These are phyloP conservation scores for Galago senegalensis DNA, from an alignment of 2,797 vertebrate species.

Conservation along the genomic window DNA sequence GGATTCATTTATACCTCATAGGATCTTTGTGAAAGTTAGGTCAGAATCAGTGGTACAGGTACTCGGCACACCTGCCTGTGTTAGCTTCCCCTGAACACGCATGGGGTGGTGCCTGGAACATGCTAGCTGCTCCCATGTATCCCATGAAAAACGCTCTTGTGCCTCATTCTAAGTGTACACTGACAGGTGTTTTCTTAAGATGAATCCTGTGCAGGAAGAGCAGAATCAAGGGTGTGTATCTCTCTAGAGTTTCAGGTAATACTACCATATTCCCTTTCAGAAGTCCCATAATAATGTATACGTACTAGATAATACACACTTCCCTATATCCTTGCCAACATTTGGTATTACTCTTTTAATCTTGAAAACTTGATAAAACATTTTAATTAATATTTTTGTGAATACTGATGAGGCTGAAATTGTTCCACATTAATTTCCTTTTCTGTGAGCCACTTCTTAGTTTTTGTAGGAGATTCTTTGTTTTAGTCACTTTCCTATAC, in stretches of 20 bases:
- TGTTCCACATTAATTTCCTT: background rate
- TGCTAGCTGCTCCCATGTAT: background rate
- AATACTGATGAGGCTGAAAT: background rate
- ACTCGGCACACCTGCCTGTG: background rate
- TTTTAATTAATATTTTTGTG: background rate
- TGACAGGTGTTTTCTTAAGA: background rate
- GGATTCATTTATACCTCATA: background rate
- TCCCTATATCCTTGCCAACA: background rate
- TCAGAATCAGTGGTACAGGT: background rate
- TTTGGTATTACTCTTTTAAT: background rate
- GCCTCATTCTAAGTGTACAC: background rate
- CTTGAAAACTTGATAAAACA: slow-evolving; percentile 1
- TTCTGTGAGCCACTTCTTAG: background rate
- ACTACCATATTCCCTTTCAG: background rate
- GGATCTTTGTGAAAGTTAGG: slow-evolving; percentile 12
- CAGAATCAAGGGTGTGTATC: background rate
- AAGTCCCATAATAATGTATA: background rate
- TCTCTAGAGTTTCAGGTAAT: background rate
- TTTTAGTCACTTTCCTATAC: background rate
- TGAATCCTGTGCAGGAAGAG: background rate
- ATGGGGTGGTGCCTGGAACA: background rate
- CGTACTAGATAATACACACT: background rate
- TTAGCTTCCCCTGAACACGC: background rate
- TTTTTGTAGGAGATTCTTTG: background rate
- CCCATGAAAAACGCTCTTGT: background rate